Evolutionary conservation across 2,113 vertebrate species (phyloP).

Genomic region (Perccottus glenii): DNA sequence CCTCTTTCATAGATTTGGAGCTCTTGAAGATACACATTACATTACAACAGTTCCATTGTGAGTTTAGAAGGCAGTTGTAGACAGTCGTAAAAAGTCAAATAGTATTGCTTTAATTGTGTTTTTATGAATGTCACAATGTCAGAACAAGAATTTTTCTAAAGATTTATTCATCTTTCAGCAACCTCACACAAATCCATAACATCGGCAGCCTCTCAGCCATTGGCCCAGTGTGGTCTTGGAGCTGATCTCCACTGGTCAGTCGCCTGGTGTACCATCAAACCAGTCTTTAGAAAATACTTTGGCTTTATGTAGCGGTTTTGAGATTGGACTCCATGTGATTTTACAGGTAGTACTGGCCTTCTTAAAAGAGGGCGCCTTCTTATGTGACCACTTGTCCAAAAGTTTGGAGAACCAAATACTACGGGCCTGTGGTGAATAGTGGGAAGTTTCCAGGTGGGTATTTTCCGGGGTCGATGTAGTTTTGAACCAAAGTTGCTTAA

Average conservation of each 20-base stretch:
- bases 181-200: no score
- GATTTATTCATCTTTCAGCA: neutral
- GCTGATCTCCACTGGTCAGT: slow-evolving; percentile 8
- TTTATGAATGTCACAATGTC: no score
- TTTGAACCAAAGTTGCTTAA: neutral
- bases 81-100: no score
- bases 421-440: neutral
- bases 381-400: slow-evolving; percentile 13
- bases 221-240: neutral
- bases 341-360: neutral
- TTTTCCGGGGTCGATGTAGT: neutral
- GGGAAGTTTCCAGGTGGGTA: no score
- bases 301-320: slow-evolving; percentile 1
- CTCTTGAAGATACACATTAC: no score
- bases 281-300: slow-evolving; percentile 11
- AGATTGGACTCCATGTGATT: neutral
- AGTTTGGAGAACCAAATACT: neutral
- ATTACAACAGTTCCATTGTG: no score
- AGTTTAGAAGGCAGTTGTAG: no score
- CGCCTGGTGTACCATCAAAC: neutral
- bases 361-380: slow-evolving; percentile 1
- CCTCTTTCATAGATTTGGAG: no score
- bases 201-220: no score
- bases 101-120: no score
- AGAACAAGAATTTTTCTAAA: neutral